Base-by-base conservation (phyloP, 2,797 vertebrate genomes). In the Fringilla coelebs region DNA sequence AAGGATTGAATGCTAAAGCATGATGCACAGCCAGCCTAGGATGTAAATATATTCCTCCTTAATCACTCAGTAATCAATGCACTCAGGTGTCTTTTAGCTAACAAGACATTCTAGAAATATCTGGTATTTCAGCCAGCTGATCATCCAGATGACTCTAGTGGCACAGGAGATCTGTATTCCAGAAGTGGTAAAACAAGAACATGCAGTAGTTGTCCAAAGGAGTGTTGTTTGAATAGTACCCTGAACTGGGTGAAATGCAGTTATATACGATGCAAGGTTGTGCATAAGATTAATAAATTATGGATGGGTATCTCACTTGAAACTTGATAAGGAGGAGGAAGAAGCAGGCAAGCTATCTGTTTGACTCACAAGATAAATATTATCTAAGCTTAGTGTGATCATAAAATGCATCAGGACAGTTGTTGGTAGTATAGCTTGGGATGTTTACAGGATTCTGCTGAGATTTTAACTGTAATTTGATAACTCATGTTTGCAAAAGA, bases 271-370 rank as follows among this genome's bases (percentile, higher is more conserved):
- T 77, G 18, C 31, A 58, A 51, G 31, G 52, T 46, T 17, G 5
- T 54, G 49, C 49, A 43, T 88, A 73, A 74, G n/a, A 77, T 79
- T 76, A 93, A 41, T 89, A 60, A 88, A 93, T 93, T 89, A 82
- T 80, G 79, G 71, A 85, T 72, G 28, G 31, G 52, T 46, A 74
- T 72, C 65, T 89, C 43, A 16, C 40, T 40, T 83, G 95, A 93
- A 91, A 91, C n/a, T 49, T 77, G 61, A 79, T 36, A 24, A 76
- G 29, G 67, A 91, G 65, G 51, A 93, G 45, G 31, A 93, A 45
- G 55, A 91, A 94, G 79, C 52, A 73, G 36, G 45, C 54, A 78
- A 86, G 58, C 54, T 89, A 5, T 85, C 62, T 90, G 2, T 85
- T 87, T 91, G 65, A 76, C 41, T 92, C 43, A 65, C 36, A 43